phyloP scores from a whole-genome alignment of 2,888 invertebrate species.

The Pseudeuparius sepicola region DNA sequence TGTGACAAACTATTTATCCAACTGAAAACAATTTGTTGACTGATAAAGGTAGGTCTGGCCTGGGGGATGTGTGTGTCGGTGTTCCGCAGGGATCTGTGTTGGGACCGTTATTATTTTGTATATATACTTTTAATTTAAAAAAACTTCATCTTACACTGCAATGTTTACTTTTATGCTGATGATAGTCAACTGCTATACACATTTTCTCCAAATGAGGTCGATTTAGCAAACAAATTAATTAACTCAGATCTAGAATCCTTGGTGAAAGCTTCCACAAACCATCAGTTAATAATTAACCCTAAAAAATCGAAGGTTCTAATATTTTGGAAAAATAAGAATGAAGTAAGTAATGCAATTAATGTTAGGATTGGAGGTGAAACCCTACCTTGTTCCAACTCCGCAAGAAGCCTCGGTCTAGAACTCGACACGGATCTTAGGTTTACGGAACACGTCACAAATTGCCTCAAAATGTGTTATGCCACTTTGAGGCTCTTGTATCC shows the following conservation, averaged over 20 bases:
- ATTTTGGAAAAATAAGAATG: neutral
- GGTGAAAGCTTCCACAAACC: neutral
- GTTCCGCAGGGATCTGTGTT: slow-evolving; percentile 9
- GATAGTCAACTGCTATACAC: neutral
- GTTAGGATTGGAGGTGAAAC: neutral
- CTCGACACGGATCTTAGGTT: neutral
- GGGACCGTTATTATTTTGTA: slow-evolving; percentile 7
- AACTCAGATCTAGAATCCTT: slow-evolving; percentile 2
- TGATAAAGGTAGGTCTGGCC: slow-evolving; percentile 1
- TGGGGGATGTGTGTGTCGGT: slow-evolving; percentile 1
- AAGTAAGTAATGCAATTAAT: neutral
- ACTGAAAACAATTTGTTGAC: slow-evolving; percentile 11
- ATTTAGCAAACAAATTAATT: neutral
- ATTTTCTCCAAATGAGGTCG: neutral
- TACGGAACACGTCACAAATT: neutral
- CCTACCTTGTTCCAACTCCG: neutral
- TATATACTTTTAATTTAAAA: neutral
- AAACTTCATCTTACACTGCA: too few species aligned
- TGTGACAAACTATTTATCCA: slow-evolving; percentile 9
- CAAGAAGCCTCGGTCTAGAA: neutral
- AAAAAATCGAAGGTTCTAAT: neutral
- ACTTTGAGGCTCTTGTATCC: neutral
- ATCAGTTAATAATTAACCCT: slow-evolving; percentile 1
- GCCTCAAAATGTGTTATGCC: neutral
- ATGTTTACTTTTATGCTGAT: neutral